phyloP scores from a whole-genome alignment of 2,797 vertebrate species.

The Chanos chanos region DNA sequence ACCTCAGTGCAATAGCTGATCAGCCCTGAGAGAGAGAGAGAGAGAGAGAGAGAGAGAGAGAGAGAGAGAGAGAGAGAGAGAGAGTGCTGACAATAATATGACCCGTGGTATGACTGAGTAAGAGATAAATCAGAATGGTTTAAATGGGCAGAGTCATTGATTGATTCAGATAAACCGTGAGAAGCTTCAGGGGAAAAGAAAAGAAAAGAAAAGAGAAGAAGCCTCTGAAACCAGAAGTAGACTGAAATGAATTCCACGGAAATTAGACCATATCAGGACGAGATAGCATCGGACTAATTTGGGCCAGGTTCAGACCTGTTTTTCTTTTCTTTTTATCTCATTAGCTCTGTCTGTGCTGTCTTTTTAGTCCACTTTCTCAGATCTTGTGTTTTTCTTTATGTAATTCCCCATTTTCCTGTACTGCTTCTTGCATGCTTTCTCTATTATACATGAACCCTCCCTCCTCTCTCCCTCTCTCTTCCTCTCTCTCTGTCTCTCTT shows the following conservation, averaged over 20 bases:
- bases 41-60: not conserved
- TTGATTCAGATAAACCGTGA: slow-evolving; percentile 37
- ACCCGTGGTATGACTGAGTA: not conserved
- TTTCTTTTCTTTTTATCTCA: slow-evolving; percentile 6
- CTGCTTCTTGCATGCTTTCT: not conserved
- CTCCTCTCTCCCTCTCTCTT: slow-evolving; percentile 15
- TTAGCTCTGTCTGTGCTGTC: too few relatives aligned
- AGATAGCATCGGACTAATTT: slow-evolving; percentile 57
- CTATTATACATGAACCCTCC: too few relatives aligned
- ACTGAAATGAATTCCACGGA: slow-evolving; percentile 56
- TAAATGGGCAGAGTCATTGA: slow-evolving; percentile 3
- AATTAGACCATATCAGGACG: slow-evolving; percentile 62
- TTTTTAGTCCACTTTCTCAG: too few relatives aligned
- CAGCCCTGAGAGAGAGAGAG: not conserved
- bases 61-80: not conserved
- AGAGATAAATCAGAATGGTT: not conserved
- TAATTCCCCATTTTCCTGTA: not conserved
- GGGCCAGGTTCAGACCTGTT: slow-evolving; percentile 65
- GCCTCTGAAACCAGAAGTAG: slow-evolving; percentile 40
- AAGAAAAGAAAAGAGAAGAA: slow-evolving; percentile 12
- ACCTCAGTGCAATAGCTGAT: slow-evolving; percentile 28
- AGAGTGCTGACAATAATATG: not conserved
- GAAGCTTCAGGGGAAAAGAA: not conserved
- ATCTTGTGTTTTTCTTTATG: too few relatives aligned
- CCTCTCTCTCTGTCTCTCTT: slow-evolving; percentile 2